Base-by-base conservation (phyloP, 2,113 vertebrate genomes). In the Chionodraco myersi region DNA sequence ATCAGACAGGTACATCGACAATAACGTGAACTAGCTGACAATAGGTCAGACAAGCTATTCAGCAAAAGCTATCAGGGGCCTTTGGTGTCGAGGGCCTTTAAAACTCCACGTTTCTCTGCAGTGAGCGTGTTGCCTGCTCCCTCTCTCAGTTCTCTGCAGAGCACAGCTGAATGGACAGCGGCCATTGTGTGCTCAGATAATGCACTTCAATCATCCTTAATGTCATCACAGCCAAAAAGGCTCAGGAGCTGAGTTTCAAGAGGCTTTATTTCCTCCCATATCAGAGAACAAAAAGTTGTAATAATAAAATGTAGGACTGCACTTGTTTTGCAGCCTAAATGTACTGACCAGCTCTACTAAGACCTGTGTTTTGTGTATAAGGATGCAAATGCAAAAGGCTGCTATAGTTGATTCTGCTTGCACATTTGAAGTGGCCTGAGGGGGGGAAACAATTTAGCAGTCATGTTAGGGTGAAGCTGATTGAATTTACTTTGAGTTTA, bases 181-280 rank as follows among this genome's bases (percentile, higher is more conserved):
- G 86, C 87, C 88, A 92, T 94, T 94, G 91, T 93, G 90, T 84
- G 81, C 68, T 67, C 79, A 86, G 85, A 94, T 94, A 94, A 93
- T 92, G 88, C 90, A 84, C 86, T 88, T 94, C 94, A 93, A 90
- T 93, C 92, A 94, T 93, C 84, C 89, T 93, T 93, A 93, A 94
- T 94, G 91, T 91, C 92, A 90, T 67, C 80, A 72, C 65, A 79
- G 88, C 85, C 79, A 84, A 86, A 90, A 83, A 80, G 61, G 76
- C 86, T 88, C 64, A 53, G 78, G 72, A 78, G 80, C 80, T 56
- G 30, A 58, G 16, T 61, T 61, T 49, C 77, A 76, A 69, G 58
- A 14, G 45, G 72, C 26, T 86, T 88, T 68, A 70, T 77, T 87
- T 63, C 64, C 26, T 75, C 72, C 69, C 57, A 85, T 67, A 89